Evolutionary conservation across 2,888 invertebrate genomes (phyloP), one percentile per base, ranked within the genome.

Genomic region (Dendrolimus houi): DNA sequence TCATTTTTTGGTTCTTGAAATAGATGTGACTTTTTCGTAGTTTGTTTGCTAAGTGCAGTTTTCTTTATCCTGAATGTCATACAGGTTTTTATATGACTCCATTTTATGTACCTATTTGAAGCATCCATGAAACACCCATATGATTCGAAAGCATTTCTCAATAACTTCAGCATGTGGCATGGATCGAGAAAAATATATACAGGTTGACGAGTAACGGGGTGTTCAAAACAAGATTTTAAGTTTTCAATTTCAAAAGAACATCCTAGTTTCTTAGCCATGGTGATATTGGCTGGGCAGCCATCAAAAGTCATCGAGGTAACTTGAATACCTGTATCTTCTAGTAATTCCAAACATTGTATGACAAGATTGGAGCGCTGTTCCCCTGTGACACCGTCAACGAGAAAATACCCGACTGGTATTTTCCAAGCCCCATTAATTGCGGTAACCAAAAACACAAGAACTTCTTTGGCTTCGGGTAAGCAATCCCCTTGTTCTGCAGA

Each of bases 381-480:
- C 9, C 63, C 63, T 9, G 53, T 62, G 1, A 62, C 41, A n/a
- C 63, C 59, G 42, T 64, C 58, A 1, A 64, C 58, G 0, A 66
- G 42, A 55, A 66, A 66, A 60, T 60, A 65, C 6, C 55, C 65
- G 64, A 58, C 52, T 64, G 64, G 64, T 7, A 63, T 41, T 54
- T 65, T 65, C 14, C 55, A 65, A 13, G 10, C 14, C 40, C 54
- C 53, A 56, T 65, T 66, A 9, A 64, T 57, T 6, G 55, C 58
- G 7, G 59, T 58, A 6, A 64, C 54, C 42, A 66, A 54, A 57
- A 14, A 52, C 53, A 10, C 42, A 66, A 71, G 56, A 0, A 59
- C 69, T 52, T 67, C 60, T 64, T 64, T 69, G 7, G 64, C 67
- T 59, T 62, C 60, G 1, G 41, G 47, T 52, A 65, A 54, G n/a